A percentile compares a stretch with the other conserved stretches of the same genome.
Evolutionary conservation across 2,113 vertebrate genomes (phyloP).

Genomic region (Tupaia chinensis): DNA sequence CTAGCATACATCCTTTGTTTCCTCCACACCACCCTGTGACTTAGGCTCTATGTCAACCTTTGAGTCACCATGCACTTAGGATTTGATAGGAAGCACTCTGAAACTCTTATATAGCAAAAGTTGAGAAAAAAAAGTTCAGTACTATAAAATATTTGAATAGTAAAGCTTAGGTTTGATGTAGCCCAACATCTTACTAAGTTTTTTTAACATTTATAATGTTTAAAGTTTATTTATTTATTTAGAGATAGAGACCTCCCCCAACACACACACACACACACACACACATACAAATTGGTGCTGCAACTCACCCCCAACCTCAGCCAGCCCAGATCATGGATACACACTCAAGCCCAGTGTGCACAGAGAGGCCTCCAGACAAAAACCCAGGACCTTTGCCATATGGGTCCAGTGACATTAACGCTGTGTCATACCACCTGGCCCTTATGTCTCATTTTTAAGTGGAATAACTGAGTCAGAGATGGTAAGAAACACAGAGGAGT

Average conservation of each 20-base stretch:
- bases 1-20: neutral
- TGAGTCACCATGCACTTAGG: neutral
- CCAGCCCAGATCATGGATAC: too few relatives aligned
- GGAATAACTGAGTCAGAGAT: neutral
- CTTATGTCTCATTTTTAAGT: neutral
- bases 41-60: neutral
- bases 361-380: too few relatives aligned
- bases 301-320: too few relatives aligned
- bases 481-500: fast-evolving
- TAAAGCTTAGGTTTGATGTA: neutral
- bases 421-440: too few relatives aligned
- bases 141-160: neutral
- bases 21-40: neutral
- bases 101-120: neutral
- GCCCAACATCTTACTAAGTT: neutral
- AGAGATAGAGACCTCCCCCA: too few relatives aligned
- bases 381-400: too few relatives aligned
- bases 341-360: too few relatives aligned
- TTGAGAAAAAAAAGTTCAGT: neutral
- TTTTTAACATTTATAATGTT: too few relatives aligned
- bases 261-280: too few relatives aligned
- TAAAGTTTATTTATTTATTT: too few relatives aligned
- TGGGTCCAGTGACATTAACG: too few relatives aligned
- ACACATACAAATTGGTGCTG: too few relatives aligned
- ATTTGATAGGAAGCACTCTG: neutral